Percentiles rank a stretch among this genome's conserved stretches.
Conservation (phyloP, 2,888 invertebrate species). For the Cephonodes hylas region DNA sequence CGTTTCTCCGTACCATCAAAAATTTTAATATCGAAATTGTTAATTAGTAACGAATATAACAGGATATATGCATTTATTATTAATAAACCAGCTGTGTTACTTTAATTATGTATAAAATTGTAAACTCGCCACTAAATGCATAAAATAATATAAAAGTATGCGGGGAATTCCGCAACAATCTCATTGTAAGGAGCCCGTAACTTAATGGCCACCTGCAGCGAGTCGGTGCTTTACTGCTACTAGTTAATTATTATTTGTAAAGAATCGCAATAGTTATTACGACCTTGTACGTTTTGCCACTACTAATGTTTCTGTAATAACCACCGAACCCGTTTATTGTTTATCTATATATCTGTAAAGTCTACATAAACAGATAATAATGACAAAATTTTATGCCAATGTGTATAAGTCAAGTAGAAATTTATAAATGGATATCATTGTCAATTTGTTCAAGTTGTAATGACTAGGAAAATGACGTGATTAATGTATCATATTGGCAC, state of each 20-base stretch:
- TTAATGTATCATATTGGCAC: conserved; percentile 22
- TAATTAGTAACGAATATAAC: no score
- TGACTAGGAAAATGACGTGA: conserved; percentile 34
- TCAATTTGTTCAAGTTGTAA: conserved; percentile 26
- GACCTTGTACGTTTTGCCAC: conserved; percentile 21
- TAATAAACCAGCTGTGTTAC: background rate
- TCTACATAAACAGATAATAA: no score
- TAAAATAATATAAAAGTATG: background rate
- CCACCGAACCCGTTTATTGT: no score
- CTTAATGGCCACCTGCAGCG: conserved; percentile 18
- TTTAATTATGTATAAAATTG: no score
- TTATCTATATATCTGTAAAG: no score
- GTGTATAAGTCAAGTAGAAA: background rate
- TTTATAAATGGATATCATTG: conserved; percentile 17
- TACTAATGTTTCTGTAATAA: no score
- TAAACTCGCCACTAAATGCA: no score
- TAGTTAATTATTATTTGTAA: conserved; percentile 47
- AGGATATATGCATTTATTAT: background rate
- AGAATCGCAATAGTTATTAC: conserved; percentile 21
- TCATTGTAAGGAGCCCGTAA: background rate
- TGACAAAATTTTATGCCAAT: background rate
- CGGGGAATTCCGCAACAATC: background rate
- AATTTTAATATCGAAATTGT: no score
- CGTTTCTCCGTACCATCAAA: background rate
- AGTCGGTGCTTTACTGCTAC: conserved; percentile 39